Percentiles rank a stretch among this genome's conserved stretches.
phyloP scores from a whole-genome alignment of 2,113 vertebrate species.

The Cinclus mexicanus region DNA sequence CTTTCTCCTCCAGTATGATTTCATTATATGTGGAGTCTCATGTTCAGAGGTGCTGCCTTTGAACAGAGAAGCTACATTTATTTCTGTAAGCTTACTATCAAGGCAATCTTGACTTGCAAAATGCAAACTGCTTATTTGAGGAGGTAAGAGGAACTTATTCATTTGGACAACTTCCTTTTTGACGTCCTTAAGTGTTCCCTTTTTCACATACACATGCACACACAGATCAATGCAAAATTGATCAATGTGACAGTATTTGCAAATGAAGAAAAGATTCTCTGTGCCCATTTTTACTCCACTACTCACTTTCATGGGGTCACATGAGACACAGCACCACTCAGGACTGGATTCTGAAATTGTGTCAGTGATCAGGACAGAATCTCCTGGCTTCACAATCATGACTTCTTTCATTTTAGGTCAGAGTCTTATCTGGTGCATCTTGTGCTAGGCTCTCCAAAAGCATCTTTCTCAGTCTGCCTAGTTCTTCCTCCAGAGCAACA shows the following conservation, averaged over 20 bases:
- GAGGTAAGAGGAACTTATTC: not conserved
- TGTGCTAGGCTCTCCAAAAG: not conserved
- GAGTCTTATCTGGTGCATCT: not conserved
- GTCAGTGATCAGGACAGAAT: not conserved
- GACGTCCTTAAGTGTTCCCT: not conserved
- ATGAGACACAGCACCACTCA: not conserved
- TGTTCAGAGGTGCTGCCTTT: not conserved
- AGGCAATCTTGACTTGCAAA: not conserved
- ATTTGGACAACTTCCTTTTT: not conserved
- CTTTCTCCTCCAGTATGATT: not conserved
- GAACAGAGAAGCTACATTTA: not conserved
- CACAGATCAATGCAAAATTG: not conserved
- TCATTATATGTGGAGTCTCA: not conserved
- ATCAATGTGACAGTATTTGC: not conserved
- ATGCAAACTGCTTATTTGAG: not conserved
- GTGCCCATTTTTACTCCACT: not conserved
- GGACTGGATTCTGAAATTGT: not conserved
- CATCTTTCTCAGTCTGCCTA: fast-evolving
- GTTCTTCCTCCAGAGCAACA: not conserved
- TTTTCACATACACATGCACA: not conserved
- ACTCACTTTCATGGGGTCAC: not conserved
- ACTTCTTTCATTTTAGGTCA: not conserved
- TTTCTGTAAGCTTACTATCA: not conserved
- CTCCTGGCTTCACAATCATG: not conserved
- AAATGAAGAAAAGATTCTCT: not conserved